phyloP scores from a whole-genome alignment of 2,888 invertebrate genomes.

The Prosopocoilus inquinatus region DNA sequence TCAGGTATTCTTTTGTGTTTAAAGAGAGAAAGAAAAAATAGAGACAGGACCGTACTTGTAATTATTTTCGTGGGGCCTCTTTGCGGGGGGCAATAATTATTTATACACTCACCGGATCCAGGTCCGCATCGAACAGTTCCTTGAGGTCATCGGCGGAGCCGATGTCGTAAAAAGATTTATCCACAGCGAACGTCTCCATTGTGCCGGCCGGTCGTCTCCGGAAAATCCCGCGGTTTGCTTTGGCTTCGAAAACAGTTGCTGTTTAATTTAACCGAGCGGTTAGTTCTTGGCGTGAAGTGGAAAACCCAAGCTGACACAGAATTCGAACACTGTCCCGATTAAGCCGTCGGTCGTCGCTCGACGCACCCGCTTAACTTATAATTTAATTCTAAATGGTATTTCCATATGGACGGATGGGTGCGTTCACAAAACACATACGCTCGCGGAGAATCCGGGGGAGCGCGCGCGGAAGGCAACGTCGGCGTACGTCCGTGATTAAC shows the following conservation, averaged over 20 bases:
- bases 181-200: constrained; percentile 65
- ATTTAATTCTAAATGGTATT: not conserved
- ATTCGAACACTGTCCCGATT: no score
- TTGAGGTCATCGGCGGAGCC: constrained; percentile 67
- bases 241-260: not conserved
- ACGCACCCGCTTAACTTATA: not conserved
- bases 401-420: constrained; percentile 1
- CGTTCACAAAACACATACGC: not conserved
- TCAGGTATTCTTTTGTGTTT: no score
- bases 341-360: not conserved
- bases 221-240: not conserved
- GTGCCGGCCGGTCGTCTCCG: constrained; percentile 19
- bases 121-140: constrained; percentile 80
- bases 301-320: no score
- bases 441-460: not conserved
- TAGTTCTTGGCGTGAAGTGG: not conserved
- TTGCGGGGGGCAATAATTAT: not conserved
- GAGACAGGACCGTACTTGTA: no score
- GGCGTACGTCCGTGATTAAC: not conserved
- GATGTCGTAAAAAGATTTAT: constrained; percentile 62
- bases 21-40: no score
- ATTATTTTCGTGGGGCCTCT: no score
- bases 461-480: not conserved
- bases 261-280: not conserved
- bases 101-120: constrained; percentile 71